A percentile compares a stretch with the other conserved stretches of the same genome.
phyloP scores from a whole-genome alignment of 2,113 vertebrate species.

The Otolemur garnettii region DNA sequence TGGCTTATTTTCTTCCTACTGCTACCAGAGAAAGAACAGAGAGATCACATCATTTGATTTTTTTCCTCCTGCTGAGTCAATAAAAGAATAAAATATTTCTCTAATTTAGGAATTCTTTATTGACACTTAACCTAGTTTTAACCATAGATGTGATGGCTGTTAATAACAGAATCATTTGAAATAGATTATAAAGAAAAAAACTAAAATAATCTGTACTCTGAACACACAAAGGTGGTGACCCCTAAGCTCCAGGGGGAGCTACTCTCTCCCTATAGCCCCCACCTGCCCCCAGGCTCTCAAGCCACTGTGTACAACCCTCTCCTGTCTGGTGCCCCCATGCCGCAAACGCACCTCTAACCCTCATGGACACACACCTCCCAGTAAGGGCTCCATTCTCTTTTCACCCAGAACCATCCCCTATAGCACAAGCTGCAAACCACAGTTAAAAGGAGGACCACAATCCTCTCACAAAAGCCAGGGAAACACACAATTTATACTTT shows the following conservation, averaged over 20 bases:
- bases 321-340: constrained; percentile 60
- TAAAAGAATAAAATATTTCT: constrained; percentile 45
- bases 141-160: background rate
- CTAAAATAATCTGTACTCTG: background rate
- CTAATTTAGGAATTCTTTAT: constrained; percentile 46
- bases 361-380: background rate
- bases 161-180: constrained; percentile 46
- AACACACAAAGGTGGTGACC: background rate
- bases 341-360: constrained; percentile 70
- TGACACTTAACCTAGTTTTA: background rate
- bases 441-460: background rate
- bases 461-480: no score
- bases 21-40: constrained; percentile 39
- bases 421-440: background rate
- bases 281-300: constrained; percentile 37
- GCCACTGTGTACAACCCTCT: constrained; percentile 40
- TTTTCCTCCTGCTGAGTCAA: background rate
- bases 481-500: background rate
- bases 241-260: constrained; percentile 70
- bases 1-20: constrained; percentile 60
- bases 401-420: background rate
- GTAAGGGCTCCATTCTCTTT: background rate
- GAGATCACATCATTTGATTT: constrained; percentile 55
- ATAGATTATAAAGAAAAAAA: background rate
- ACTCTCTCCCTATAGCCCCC: constrained; percentile 15